phyloP scores from a whole-genome alignment of 2,888 invertebrate species.

The Tenodera sinensis region DNA sequence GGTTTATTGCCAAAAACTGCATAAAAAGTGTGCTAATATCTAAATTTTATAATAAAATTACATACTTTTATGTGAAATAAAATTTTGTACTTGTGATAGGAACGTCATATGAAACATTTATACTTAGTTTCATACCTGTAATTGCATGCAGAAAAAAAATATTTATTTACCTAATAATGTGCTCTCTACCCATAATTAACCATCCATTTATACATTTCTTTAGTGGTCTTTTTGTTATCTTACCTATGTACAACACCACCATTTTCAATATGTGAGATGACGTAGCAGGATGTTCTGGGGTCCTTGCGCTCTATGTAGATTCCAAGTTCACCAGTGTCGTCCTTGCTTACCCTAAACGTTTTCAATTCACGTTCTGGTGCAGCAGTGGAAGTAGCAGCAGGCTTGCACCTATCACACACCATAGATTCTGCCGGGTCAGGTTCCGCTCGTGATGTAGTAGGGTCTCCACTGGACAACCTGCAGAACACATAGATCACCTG shows the following conservation, averaged over 20 bases:
- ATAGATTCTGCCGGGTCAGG: slow-evolving; percentile 1
- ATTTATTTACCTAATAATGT: too few relatives aligned
- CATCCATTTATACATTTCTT: neutral
- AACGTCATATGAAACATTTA: too few relatives aligned
- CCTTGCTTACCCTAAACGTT: slow-evolving; percentile 37
- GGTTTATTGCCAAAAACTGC: too few relatives aligned
- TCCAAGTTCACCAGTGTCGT: slow-evolving; percentile 38
- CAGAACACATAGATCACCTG: too few relatives aligned
- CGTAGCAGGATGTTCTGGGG: slow-evolving; percentile 40
- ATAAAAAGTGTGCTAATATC: too few relatives aligned
- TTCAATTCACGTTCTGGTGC: slow-evolving; percentile 36
- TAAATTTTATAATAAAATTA: too few relatives aligned
- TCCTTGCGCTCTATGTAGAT: slow-evolving; percentile 39
- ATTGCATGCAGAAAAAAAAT: too few relatives aligned
- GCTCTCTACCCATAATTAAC: too few relatives aligned
- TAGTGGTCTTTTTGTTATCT: neutral
- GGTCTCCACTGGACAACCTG: neutral
- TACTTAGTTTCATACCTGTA: too few relatives aligned
- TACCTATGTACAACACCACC: slow-evolving; percentile 45
- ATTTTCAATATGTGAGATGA: slow-evolving; percentile 49
- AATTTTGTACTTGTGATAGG: too few relatives aligned
- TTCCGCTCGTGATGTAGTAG: neutral
- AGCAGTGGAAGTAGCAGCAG: neutral
- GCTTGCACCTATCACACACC: slow-evolving; percentile 23
- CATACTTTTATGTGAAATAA: too few relatives aligned